Conservation (phyloP, 2,797 vertebrate genomes). For the Zonotrichia albicollis region DNA sequence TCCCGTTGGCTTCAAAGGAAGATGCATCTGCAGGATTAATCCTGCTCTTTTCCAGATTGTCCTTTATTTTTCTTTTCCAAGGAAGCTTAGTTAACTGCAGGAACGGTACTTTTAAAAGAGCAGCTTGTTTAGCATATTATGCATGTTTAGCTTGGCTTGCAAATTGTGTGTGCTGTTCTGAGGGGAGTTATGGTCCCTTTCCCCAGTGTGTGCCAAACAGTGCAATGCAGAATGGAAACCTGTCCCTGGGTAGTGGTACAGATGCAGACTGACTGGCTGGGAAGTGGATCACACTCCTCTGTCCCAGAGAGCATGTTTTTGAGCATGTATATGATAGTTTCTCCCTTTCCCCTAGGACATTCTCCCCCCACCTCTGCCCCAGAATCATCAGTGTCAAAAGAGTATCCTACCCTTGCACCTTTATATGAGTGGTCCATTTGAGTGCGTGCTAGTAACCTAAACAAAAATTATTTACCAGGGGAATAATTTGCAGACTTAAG, state of each 20-base stretch:
- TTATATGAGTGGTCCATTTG: background rate
- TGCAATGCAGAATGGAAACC: background rate
- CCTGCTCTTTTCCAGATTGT: conserved; percentile 13
- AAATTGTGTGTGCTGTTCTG: background rate
- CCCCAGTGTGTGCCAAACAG: background rate
- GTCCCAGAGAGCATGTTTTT: background rate
- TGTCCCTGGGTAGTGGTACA: background rate
- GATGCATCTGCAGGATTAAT: conserved; percentile 41
- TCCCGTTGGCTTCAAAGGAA: conserved; percentile 39
- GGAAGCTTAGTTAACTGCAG: conserved; percentile 15
- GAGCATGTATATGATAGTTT: background rate
- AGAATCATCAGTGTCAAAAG: background rate
- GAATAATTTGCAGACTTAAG: background rate
- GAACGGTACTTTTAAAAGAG: conserved; percentile 6
- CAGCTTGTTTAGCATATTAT: background rate
- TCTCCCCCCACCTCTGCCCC: background rate
- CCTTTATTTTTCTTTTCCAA: background rate
- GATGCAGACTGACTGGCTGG: background rate
- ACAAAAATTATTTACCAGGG: background rate
- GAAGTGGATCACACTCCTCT: background rate
- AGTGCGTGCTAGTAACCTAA: background rate
- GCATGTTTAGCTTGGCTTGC: background rate
- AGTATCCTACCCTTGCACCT: background rate
- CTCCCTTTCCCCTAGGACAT: background rate
- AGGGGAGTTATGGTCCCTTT: background rate